Conservation (phyloP, 1,140 invertebrate genomes). For the Diplogasteroides magnus region DNA sequence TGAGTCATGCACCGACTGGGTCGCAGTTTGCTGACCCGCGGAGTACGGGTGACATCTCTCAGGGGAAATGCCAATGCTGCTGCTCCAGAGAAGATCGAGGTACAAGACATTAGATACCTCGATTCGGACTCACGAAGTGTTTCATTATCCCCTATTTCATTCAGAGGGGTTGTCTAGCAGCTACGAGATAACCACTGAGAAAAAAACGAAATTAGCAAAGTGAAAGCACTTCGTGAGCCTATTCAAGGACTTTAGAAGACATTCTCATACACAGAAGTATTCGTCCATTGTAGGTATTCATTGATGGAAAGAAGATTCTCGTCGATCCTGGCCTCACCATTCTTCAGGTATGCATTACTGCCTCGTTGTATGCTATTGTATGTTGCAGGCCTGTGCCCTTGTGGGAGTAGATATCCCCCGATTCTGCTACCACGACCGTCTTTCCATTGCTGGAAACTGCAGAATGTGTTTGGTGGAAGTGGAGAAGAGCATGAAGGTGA, state of each 20-base stretch:
- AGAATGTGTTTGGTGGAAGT: conserved; percentile 99
- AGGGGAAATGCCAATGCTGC: conserved; percentile 1
- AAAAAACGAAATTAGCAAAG: too few species aligned
- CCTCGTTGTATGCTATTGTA: too few species aligned
- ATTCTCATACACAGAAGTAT: neutral
- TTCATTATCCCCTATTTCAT: too few species aligned
- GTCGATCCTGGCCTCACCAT: conserved; percentile 95
- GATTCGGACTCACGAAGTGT: neutral
- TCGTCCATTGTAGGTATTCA: conserved; percentile 71
- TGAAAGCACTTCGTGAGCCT: too few species aligned
- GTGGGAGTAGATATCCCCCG: conserved; percentile 94
- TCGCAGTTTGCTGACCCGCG: neutral
- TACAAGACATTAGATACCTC: neutral
- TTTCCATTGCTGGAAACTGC: conserved; percentile 95
- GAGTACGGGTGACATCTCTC: conserved; percentile 1
- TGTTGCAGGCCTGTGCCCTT: conserved; percentile 78
- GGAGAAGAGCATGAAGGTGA: conserved; percentile 83
- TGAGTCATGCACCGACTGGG: neutral
- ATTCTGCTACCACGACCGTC: conserved; percentile 97
- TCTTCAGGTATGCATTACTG: conserved; percentile 70
- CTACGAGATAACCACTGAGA: too few species aligned
- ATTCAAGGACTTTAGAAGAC: too few species aligned
- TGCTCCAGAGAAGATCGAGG: conserved; percentile 25
- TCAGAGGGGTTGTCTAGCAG: conserved; percentile 39
- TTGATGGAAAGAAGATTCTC: conserved; percentile 88